A percentile compares a stretch with the other conserved stretches of the same genome.
phyloP scores from a whole-genome alignment of 2,797 vertebrate species.

The Malacoraja senta region DNA sequence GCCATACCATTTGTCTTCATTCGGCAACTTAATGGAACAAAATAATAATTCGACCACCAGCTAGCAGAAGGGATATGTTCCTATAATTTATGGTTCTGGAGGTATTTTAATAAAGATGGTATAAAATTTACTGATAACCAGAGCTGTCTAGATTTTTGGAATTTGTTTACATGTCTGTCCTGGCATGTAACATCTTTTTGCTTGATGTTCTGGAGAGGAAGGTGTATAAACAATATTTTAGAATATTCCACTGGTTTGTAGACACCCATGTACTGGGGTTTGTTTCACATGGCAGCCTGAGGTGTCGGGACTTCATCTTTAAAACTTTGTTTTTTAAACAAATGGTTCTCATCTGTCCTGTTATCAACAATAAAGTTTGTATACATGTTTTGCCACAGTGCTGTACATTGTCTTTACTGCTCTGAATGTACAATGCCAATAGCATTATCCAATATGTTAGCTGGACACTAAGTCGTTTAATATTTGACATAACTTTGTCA shows the following conservation, averaged over 20 bases:
- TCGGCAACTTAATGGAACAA: slow-evolving; percentile 1
- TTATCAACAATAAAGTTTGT: slow-evolving; percentile 38
- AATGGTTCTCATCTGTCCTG: slow-evolving; percentile 32
- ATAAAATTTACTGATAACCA: not conserved
- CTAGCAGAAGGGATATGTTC: slow-evolving; percentile 15
- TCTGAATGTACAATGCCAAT: not conserved
- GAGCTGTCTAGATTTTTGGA: slow-evolving; percentile 18
- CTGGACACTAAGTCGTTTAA: not conserved
- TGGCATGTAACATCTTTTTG: not conserved
- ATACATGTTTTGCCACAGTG: slow-evolving; percentile 37
- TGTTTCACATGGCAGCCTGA: slow-evolving; percentile 19
- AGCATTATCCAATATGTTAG: not conserved
- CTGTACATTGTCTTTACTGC: slow-evolving; percentile 33
- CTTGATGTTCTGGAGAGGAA: slow-evolving; percentile 22
- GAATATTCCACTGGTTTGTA: slow-evolving; percentile 24
- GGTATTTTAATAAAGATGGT: slow-evolving; percentile 1
- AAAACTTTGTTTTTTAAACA: slow-evolving; percentile 14
- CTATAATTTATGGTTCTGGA: slow-evolving; percentile 17
- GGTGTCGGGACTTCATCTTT: slow-evolving; percentile 29
- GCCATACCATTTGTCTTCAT: not conserved
- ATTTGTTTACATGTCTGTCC: slow-evolving; percentile 2
- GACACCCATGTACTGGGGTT: slow-evolving; percentile 15
- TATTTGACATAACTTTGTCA: not conserved
- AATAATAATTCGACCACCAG: slow-evolving; percentile 28
- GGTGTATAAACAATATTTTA: slow-evolving; percentile 27